Evolutionary conservation across 2,888 invertebrate species (phyloP), one percentile per base, ranked within the genome.

Genomic region (Crepidodera aurea): DNA sequence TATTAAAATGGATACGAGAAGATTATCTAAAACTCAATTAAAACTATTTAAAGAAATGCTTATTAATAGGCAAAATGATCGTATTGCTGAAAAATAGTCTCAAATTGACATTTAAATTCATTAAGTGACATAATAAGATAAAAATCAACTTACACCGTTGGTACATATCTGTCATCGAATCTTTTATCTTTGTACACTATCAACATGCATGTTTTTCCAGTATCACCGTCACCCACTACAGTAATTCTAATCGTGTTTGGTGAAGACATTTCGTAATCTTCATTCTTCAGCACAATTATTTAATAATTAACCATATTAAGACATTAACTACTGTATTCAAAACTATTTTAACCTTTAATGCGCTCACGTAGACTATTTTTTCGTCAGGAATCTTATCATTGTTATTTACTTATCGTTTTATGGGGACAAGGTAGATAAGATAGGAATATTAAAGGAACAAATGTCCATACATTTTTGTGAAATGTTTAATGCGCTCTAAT

Each of bases 181-280:
- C 88, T 87, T 72, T 78, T 78, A 64, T 88, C 89, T 67, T 93
- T 81, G 59, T 79, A 81, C 10, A 78, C 78, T 42, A 80, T 93
- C 66, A 94, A 87, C 77, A 94, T 84, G 79, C 94, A 94, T 8
- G 94, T 94, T 84, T 94, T 94, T 62, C 94, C 94, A 34, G 94
- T 93, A 86, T 92, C 92, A 71, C 94, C 94, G 81, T 94, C 94
- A 54, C 93, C 94, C 44, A 94, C 92, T 62, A 91, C 91, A 67
- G 93, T 92, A 75, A 93, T 89, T 84, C 94, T 91, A 75, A 93
- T 85, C 74, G 89, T 72, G 18, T 66, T 57, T 8, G 65, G 51
- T 12, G 60, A 40, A 32, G 42, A 10, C 62, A 62, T 62, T 40
- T 55, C 50, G 18, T 8, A 13, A 16, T 42, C 44, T 7, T 54